These are phyloP conservation scores for Ctenosaura bakeri DNA, from an alignment of 2,797 vertebrate species.

Conservation along the genomic window DNA sequence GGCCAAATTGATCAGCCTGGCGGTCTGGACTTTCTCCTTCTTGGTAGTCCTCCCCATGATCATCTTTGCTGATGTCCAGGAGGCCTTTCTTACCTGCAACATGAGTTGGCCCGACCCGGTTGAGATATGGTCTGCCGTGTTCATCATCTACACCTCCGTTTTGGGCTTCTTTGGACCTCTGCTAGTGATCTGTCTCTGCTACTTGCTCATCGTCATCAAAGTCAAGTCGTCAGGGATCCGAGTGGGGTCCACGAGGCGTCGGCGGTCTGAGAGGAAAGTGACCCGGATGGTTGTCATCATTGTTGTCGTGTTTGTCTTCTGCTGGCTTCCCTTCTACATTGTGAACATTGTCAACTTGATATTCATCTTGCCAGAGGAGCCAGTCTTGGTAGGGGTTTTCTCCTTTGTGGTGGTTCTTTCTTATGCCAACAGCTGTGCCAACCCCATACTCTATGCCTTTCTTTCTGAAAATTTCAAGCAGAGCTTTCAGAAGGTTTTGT, in stretches of 20 bases:
- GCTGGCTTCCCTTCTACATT: constrained; percentile 94
- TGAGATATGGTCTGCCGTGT: constrained; percentile 85
- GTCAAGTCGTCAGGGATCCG: constrained; percentile 89
- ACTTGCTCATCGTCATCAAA: constrained; percentile 92
- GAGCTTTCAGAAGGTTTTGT: constrained; percentile 87
- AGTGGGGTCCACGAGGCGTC: constrained; percentile 83
- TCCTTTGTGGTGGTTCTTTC: constrained; percentile 91
- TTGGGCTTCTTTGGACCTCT: constrained; percentile 92
- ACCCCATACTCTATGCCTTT: constrained; percentile 92
- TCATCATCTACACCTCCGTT: constrained; percentile 92
- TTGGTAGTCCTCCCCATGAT: constrained; percentile 90
- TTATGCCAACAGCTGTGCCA: constrained; percentile 96
- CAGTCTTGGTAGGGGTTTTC: constrained; percentile 80
- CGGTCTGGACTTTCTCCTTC: constrained; percentile 90
- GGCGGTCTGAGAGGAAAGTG: constrained; percentile 90
- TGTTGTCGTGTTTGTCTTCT: constrained; percentile 91
- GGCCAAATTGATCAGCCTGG: constrained; percentile 86
- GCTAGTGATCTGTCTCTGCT: constrained; percentile 92
- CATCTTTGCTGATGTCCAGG: constrained; percentile 89
- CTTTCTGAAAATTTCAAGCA: constrained; percentile 94
- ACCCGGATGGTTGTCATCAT: constrained; percentile 97
- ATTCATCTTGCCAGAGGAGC: constrained; percentile 87
- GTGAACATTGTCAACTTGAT: constrained; percentile 92
- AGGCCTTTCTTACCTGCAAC: constrained; percentile 89
- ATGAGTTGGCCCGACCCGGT: constrained; percentile 91